Percentiles rank a stretch among this genome's conserved stretches.
These are phyloP conservation scores for Maconellicoccus hirsutus DNA, from an alignment of 1,140 invertebrate species.

Conservation along the genomic window DNA sequence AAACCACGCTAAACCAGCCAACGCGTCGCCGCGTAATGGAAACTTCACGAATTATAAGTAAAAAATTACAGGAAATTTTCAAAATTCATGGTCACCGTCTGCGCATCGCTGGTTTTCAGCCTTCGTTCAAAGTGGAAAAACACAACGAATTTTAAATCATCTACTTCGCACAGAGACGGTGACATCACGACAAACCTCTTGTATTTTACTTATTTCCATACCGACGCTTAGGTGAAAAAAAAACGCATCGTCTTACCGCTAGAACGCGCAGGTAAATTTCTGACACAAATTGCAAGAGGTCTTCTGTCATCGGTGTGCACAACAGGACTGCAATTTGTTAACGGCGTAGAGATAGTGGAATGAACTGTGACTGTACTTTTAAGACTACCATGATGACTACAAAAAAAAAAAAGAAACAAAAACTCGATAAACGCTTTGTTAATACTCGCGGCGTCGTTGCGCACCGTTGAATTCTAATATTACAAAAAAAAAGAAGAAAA, in stretches of 20 bases:
- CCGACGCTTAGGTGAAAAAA: no score
- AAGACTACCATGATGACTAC: constrained; percentile 28
- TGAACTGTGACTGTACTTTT: constrained; percentile 32
- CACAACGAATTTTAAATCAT: constrained; percentile 77
- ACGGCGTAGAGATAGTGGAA: constrained; percentile 34
- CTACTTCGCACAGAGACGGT: no score
- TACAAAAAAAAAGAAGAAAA: no score
- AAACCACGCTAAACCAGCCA: constrained; percentile 21
- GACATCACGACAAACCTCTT: no score
- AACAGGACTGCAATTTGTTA: constrained; percentile 36
- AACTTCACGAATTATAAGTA: constrained; percentile 44
- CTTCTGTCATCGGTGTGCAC: constrained; percentile 52
- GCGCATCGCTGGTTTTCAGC: no score
- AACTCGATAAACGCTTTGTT: not conserved
- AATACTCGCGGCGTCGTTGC: no score
- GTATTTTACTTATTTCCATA: no score
- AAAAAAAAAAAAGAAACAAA: constrained; percentile 22
- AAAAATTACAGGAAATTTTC: not conserved
- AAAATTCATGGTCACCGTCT: not conserved
- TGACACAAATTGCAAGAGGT: constrained; percentile 80
- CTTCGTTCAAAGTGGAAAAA: no score
- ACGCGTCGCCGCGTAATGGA: constrained; percentile 65
- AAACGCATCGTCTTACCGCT: constrained; percentile 38
- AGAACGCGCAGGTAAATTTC: constrained; percentile 77
- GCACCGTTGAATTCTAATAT: no score